phyloP scores from a whole-genome alignment of 2,888 invertebrate genomes.

The Pyrochroa serraticornis region DNA sequence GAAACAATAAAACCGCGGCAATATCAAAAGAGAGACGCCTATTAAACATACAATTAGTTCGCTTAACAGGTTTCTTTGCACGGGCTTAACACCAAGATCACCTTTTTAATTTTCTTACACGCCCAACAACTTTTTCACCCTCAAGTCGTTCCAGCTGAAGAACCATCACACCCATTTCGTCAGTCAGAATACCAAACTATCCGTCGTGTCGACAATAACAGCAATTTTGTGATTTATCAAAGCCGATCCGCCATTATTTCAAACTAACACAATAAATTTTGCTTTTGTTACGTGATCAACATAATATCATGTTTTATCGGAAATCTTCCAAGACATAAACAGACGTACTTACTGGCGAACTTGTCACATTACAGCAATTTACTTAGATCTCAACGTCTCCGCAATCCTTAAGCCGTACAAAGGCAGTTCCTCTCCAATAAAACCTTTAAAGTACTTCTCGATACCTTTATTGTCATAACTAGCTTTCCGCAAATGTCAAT shows the following conservation, averaged over 20 bases:
- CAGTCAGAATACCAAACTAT: neutral
- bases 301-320: neutral
- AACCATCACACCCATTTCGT: neutral
- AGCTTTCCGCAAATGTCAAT: neutral
- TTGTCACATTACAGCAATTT: slow-evolving; percentile 8
- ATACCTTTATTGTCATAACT: neutral
- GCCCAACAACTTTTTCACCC: neutral
- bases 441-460: slow-evolving; percentile 2
- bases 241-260: neutral
- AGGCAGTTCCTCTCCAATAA: slow-evolving; percentile 15
- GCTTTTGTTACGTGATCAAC: slow-evolving; percentile 9
- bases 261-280: slow-evolving; percentile 9
- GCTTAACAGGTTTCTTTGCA: slow-evolving; percentile 20
- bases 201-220: too few species aligned
- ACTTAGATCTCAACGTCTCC: neutral
- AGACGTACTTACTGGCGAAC: neutral
- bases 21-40: neutral
- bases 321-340: slow-evolving; percentile 4
- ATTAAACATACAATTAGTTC: slow-evolving; percentile 15
- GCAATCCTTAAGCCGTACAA: slow-evolving; percentile 6
- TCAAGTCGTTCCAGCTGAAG: slow-evolving; percentile 1
- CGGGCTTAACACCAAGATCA: neutral
- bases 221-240: too few species aligned
- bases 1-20: neutral
- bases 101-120: slow-evolving; percentile 10